Base-by-base conservation (phyloP, 1,140 invertebrate genomes). In the Ceratoteleas bidentatus region DNA sequence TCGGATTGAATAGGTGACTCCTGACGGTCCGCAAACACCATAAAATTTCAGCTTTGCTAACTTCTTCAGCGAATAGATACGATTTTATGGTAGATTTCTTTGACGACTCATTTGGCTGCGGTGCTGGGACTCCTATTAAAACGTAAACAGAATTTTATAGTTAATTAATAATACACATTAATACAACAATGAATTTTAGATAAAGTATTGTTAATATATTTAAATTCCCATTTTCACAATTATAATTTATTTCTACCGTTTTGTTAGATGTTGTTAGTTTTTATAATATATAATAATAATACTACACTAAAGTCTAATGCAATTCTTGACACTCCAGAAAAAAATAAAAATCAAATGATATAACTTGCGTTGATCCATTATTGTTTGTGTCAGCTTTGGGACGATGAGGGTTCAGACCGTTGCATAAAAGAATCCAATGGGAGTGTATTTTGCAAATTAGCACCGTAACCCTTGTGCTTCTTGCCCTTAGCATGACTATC, bases 31-130 rank as follows among this genome's bases (percentile, higher is more conserved):
- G 65, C 16, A 80, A 24, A 57, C 69, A 68, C 66, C 70, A 84
- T 16, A 81, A 65, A 72, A 81, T 81, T 66, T 84, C 77, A 10
- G 82, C 77, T 64, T 54, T 74, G 0, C 72, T 81, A 6, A 77
- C 49, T 33, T 62, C 24, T 24, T 77, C 66, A 43, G 66, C 68
- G 4, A 65, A 11, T 13, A 75, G 14, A 47, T 52, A 79, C 33
- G 40, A 7, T 10, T 49, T 3, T 9, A 66, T 36, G 7, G 40
- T 8, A 45, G 49, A 53, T 9, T 65, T 24, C 34, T 53, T 65
- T 6, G 36, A 34, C 15, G 43, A 15, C 38, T 0, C 0, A 9
- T 6, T n/a, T 6, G 15, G 36, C 11, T 53, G 34, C 38, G 45
- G 13, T 14, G 13, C 45, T 13, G 11, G 11, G 13, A 49, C 45